phyloP scores from a whole-genome alignment of 23 tunicate species.

The Halocynthia aurantium region DNA sequence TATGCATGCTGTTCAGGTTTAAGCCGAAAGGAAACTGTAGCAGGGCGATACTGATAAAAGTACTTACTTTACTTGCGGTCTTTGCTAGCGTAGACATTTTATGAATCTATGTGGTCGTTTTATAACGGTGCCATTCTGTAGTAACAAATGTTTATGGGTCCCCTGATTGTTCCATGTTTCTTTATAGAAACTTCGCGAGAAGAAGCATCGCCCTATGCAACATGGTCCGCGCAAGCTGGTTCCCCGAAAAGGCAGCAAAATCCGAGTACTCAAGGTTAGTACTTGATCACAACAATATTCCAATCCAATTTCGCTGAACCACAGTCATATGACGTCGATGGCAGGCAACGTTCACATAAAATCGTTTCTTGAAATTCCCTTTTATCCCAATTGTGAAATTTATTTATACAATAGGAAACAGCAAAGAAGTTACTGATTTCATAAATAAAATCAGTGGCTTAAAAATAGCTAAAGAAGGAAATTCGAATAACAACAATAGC shows the following conservation, averaged over 20 bases:
- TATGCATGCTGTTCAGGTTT: no score
- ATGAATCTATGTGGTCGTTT: background rate
- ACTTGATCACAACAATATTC: no score
- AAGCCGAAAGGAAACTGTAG: background rate
- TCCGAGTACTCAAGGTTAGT: background rate
- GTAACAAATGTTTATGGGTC: background rate
- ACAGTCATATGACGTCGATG: no score
- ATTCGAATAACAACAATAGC: background rate
- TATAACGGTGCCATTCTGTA: background rate
- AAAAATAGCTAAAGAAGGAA: constrained; percentile 14
- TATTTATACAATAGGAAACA: constrained; percentile 1
- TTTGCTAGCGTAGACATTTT: background rate
- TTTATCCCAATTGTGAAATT: background rate
- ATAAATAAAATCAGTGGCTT: constrained; percentile 32
- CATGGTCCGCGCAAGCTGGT: constrained; percentile 70
- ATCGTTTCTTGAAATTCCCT: no score
- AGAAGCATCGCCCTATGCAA: constrained; percentile 23
- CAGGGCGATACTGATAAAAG: background rate
- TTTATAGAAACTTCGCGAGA: background rate
- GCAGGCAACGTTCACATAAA: no score
- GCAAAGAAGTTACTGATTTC: constrained; percentile 34
- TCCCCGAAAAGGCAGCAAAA: constrained; percentile 27
- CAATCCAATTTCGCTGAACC: no score
- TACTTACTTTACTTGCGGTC: background rate
- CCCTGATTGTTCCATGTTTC: constrained; percentile 31